Percentiles rank a stretch among this genome's conserved stretches.
phyloP scores from a whole-genome alignment of 2,797 vertebrate genomes.

The Urosaurus nigricauda region DNA sequence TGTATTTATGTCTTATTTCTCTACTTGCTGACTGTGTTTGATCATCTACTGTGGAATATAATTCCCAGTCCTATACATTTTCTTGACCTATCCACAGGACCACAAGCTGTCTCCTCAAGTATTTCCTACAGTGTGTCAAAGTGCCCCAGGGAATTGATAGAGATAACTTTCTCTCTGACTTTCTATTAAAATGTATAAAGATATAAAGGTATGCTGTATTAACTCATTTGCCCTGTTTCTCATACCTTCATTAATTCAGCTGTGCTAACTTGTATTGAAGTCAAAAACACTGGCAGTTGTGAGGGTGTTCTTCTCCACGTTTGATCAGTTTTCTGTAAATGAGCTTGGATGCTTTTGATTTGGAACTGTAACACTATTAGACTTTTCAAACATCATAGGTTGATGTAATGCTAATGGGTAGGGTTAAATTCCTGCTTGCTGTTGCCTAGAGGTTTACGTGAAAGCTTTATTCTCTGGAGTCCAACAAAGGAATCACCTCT shows the following conservation, averaged over 20 bases:
- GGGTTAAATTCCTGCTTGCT: conserved; percentile 24
- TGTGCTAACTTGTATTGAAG: conserved; percentile 44
- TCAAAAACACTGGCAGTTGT: conserved; percentile 28
- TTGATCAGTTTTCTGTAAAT: conserved; percentile 67
- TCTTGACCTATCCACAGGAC: neutral
- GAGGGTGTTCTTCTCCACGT: conserved; percentile 46
- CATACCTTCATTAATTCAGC: conserved; percentile 63
- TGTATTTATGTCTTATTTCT: conserved; percentile 6
- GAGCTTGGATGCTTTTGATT: conserved; percentile 67
- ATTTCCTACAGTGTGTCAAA: neutral
- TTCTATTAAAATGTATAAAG: conserved; percentile 46
- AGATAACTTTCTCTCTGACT: conserved; percentile 16
- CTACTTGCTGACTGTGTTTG: neutral
- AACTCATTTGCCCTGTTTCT: conserved; percentile 57
- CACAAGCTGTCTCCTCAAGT: conserved; percentile 26
- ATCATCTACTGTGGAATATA: conserved; percentile 2
- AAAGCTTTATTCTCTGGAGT: conserved; percentile 32
- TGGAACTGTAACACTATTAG: conserved; percentile 47
- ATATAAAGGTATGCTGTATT: conserved; percentile 45
- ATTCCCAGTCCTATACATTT: neutral
- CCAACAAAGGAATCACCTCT: conserved; percentile 41
- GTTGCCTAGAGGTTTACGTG: neutral
- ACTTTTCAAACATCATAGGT: conserved; percentile 29
- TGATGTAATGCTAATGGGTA: conserved; percentile 13
- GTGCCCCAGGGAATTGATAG: conserved; percentile 25